A percentile compares a stretch with the other conserved stretches of the same genome.
phyloP scores from a whole-genome alignment of 2,113 vertebrate species.

The Hymenochirus boettgeri region DNA sequence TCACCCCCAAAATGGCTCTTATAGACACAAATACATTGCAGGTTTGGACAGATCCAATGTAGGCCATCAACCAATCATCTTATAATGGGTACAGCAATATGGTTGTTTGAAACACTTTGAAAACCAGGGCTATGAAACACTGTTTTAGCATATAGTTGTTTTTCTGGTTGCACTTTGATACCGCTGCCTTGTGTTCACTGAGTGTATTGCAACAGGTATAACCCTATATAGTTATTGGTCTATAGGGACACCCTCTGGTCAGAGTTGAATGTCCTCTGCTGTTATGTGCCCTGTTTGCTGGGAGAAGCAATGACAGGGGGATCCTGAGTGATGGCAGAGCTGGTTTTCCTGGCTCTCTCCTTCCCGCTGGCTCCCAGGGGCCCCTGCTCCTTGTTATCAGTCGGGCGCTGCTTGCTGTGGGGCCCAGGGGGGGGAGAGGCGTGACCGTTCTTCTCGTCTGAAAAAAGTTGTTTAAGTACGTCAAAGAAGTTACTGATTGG shows the following conservation, averaged over 20 bases:
- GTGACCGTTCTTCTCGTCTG: conserved; percentile 99
- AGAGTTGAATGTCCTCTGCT: conserved; percentile 10
- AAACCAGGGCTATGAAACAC: neutral
- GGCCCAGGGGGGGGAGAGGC: conserved; percentile 83
- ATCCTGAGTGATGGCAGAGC: conserved; percentile 39
- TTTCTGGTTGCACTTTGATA: neutral
- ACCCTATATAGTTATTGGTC: conserved; percentile 6
- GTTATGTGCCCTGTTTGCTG: conserved; percentile 42
- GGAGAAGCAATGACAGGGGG: conserved; percentile 35
- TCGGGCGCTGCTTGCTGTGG: conserved; percentile 75
- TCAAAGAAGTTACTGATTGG: conserved; percentile 98
- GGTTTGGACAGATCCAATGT: neutral
- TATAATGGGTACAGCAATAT: neutral
- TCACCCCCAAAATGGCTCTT: neutral
- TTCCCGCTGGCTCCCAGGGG: conserved; percentile 42
- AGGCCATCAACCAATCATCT: neutral
- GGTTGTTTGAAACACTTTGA: neutral
- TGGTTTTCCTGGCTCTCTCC: conserved; percentile 39
- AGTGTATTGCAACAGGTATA: conserved; percentile 20
- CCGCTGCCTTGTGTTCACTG: conserved; percentile 10
- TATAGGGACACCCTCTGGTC: conserved; percentile 28
- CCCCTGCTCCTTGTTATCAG: conserved; percentile 42
- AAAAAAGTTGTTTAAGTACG: conserved; percentile 99
- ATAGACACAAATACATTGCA: no score
- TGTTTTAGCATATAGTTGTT: neutral